Percentiles rank a stretch among this genome's conserved stretches.
These are phyloP conservation scores for Mythimna loreyi DNA, from an alignment of 2,888 invertebrate genomes.

Conservation along the genomic window DNA sequence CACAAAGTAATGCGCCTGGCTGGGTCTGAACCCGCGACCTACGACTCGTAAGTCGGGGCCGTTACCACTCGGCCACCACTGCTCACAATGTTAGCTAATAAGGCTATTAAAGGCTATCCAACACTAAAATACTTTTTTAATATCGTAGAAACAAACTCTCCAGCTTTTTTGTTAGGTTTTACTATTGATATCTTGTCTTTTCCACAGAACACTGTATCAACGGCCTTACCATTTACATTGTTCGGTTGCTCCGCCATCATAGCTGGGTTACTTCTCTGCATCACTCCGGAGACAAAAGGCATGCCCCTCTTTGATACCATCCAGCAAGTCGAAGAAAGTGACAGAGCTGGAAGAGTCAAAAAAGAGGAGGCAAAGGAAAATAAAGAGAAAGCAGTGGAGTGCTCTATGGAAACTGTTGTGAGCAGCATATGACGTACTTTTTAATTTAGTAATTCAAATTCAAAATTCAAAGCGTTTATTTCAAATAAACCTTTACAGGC, in stretches of 20 bases:
- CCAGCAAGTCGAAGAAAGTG: slow-evolving; percentile 75
- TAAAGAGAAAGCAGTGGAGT: slow-evolving; percentile 22
- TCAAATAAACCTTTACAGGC: no score
- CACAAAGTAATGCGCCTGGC: no score
- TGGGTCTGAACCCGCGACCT: no score
- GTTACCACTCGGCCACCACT: no score
- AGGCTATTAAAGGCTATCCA: no score
- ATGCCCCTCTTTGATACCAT: slow-evolving; percentile 82
- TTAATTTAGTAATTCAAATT: neutral
- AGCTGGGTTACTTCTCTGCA: slow-evolving; percentile 73
- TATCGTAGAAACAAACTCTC: no score
- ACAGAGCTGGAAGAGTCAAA: slow-evolving; percentile 34
- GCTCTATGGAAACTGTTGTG: slow-evolving; percentile 38
- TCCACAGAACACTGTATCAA: slow-evolving; percentile 83
- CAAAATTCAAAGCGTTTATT: no score
- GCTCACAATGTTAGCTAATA: no score
- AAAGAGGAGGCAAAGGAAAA: slow-evolving; percentile 21
- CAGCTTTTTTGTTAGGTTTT: no score
- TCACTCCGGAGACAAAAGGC: slow-evolving; percentile 83
- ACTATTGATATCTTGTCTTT: slow-evolving; percentile 28
- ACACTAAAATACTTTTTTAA: no score
- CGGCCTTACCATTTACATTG: slow-evolving; percentile 80
- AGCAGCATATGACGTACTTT: slow-evolving; percentile 37
- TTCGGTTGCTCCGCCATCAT: slow-evolving; percentile 81
- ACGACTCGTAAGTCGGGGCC: no score